Evolutionary conservation across 2,797 vertebrate species (phyloP), one percentile per base, ranked within the genome.

Genomic region (Nannoperca obscura): DNA sequence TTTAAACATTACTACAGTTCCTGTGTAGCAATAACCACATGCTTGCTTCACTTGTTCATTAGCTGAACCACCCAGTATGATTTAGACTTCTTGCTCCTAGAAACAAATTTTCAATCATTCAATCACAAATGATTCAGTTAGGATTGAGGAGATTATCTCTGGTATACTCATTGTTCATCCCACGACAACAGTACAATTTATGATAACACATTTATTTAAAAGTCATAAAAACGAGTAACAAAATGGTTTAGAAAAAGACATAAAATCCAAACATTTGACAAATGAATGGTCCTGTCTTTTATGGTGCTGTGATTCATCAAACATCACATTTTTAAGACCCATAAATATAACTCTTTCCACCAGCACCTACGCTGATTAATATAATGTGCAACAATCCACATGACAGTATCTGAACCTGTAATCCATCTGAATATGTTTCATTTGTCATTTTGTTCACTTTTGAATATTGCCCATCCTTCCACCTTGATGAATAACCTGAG

Each of bases 1-100:
- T 74, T 64, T 65, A 15, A 63, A 44, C 20, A 60, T 53, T 64
- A 47, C 8, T 4, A 13, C 6, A 36, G 3, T 64, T 55, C 5
- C 40, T 8, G 24, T 13, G 32, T n/a, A 12, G 55, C 32, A 64
- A 24, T 72, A 87, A 44, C 13, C 46, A 3, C 30, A 73, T 55
- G 24, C 19, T 61, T 42, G 3, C 15, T 22, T 42, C 22, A 20
- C 11, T 55, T 52, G 63, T 36, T 55, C 52, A 67, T 46, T 11
- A 24, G 15, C 24, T 65, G 34, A 30, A 4, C 8, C 42, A 65
- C 50, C 32, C 13, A 61, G 4, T 36, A 3, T n/a, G 12, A 55
- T 46, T 71, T 44, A 65, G 67, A 78, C 78, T 76, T 74, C 11
- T 71, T 40, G 3, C 5, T 49, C 3, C 7, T 27, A 38, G 22